Conservation (phyloP, 2,113 vertebrate genomes). For the Phainopepla nitens region DNA sequence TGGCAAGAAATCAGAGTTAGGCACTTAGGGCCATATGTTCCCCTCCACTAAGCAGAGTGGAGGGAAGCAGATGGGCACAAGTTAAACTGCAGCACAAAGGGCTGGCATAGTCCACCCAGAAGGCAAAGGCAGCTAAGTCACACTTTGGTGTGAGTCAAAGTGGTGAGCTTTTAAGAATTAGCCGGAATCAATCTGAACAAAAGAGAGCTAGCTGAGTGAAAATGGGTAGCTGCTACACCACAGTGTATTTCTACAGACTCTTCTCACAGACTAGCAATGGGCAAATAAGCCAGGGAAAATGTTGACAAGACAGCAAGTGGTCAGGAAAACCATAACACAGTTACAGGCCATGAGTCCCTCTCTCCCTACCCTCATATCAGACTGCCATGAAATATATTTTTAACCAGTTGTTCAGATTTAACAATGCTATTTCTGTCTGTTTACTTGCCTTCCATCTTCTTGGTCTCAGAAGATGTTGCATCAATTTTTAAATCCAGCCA, state of each 20-base stretch:
- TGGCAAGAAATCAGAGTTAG: slow-evolving; percentile 55
- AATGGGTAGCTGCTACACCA: neutral
- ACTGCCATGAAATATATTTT: neutral
- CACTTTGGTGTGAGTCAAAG: neutral
- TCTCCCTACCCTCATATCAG: neutral
- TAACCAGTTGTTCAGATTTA: neutral
- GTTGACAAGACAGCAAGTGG: rapidly evolving
- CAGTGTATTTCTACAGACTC: neutral
- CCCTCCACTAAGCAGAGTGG: neutral
- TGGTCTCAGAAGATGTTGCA: neutral
- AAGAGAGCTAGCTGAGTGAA: neutral
- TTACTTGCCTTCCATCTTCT: neutral
- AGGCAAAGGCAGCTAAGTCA: neutral
- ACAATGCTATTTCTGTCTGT: neutral
- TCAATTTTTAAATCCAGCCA: neutral
- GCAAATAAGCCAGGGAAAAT: neutral
- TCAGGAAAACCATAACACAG: neutral
- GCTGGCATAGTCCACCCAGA: neutral
- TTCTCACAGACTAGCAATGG: neutral
- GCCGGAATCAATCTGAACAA: neutral
- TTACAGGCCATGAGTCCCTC: rapidly evolving
- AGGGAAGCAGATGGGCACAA: slow-evolving; percentile 28
- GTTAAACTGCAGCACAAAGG: neutral
- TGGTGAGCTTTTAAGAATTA: neutral
- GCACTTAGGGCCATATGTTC: slow-evolving; percentile 45